Percentiles rank a stretch among this genome's conserved stretches.
Conservation (phyloP, 2,113 vertebrate species). For the Vimba vimba region DNA sequence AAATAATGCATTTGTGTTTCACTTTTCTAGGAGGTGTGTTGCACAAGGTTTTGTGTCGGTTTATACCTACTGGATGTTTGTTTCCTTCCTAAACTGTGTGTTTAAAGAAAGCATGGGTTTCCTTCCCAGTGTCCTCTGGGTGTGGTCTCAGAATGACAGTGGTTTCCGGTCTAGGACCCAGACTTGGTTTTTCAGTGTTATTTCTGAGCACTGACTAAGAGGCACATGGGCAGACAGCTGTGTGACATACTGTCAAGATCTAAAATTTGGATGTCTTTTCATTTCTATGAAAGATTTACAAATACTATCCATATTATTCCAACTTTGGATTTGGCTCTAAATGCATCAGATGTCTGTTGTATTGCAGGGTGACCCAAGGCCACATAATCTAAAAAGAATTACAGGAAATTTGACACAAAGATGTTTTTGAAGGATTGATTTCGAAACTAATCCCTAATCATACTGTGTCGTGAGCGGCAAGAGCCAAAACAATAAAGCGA, state of each 20-base stretch:
- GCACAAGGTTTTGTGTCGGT: neutral
- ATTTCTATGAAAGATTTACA: conserved; percentile 7
- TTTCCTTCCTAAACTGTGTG: conserved; percentile 48
- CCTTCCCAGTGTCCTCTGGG: conserved; percentile 57
- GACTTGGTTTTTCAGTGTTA: conserved; percentile 43
- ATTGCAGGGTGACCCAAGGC: neutral
- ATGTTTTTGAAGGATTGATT: conserved; percentile 38
- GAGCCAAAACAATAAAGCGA: neutral
- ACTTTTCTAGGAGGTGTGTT: neutral
- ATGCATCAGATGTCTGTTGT: conserved; percentile 10
- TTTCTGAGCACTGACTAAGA: conserved; percentile 45
- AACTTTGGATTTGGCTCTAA: neutral
- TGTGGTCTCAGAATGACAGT: conserved; percentile 56
- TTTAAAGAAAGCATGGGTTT: conserved; percentile 58
- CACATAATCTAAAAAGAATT: conserved; percentile 9
- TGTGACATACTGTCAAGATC: neutral
- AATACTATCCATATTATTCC: neutral
- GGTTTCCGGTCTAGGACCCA: conserved; percentile 62
- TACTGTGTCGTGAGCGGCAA: neutral
- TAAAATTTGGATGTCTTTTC: neutral
- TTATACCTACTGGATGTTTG: conserved; percentile 11
- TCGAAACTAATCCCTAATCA: conserved; percentile 49
- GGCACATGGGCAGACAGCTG: neutral
- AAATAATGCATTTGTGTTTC: neutral
- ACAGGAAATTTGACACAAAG: conserved; percentile 48